Percentiles rank a stretch among this genome's conserved stretches.
phyloP scores from a whole-genome alignment of 1,140 invertebrate species.

The Thereuonema tuberculata region DNA sequence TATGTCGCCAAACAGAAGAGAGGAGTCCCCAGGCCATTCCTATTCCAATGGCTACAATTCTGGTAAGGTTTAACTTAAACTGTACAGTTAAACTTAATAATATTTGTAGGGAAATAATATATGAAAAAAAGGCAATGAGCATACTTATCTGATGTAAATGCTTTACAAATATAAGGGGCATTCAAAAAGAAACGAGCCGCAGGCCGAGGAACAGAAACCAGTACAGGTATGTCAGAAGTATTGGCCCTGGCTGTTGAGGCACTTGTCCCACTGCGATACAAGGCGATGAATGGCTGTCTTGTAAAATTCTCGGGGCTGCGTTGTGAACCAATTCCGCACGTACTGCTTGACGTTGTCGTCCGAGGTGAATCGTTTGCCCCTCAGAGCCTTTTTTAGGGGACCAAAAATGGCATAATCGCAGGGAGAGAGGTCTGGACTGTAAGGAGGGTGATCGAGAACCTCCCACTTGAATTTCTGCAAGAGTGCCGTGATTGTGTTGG shows the following conservation, averaged over 20 bases:
- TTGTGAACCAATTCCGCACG: not conserved
- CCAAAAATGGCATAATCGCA: not conserved
- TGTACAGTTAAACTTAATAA: not conserved
- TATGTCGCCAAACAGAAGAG: not conserved
- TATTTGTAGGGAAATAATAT: not conserved
- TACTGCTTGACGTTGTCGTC: not conserved
- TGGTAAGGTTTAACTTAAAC: not conserved
- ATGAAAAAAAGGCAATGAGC: not conserved
- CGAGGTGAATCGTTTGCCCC: not conserved
- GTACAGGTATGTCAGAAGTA: too few relatives aligned
- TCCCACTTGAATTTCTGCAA: not conserved
- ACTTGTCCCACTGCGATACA: too few relatives aligned
- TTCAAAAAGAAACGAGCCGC: too few relatives aligned
- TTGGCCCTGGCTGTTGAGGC: too few relatives aligned
- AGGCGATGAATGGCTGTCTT: too few relatives aligned
- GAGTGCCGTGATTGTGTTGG: not conserved
- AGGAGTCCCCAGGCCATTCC: not conserved
- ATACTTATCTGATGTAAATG: not conserved
- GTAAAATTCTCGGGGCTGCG: too few relatives aligned
- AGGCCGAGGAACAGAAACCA: too few relatives aligned
- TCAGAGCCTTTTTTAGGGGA: not conserved
- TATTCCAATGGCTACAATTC: conserved; percentile 8
- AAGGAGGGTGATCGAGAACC: not conserved
- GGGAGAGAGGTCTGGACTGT: not conserved
- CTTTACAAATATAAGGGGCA: too few relatives aligned